phyloP scores from a whole-genome alignment of 2,113 vertebrate species.

The Tetraodon nigroviridis region DNA sequence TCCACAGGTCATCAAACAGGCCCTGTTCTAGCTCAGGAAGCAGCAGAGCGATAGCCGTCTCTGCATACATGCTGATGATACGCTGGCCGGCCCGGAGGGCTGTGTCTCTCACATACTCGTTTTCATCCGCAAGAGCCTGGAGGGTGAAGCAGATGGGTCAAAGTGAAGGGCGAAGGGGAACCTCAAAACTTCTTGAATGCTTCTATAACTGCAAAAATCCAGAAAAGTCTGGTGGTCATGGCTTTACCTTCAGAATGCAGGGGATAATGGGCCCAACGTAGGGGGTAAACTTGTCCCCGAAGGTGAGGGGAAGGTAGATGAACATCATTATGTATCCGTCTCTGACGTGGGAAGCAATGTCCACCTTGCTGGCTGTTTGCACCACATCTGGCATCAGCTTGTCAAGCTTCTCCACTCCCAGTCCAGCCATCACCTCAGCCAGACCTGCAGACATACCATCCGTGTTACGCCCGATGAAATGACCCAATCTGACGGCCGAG shows the following conservation, averaged over 20 bases:
- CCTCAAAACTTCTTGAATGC: too few species aligned
- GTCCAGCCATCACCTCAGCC: constrained; percentile 96
- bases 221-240: background rate
- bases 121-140: constrained; percentile 97
- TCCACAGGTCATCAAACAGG: constrained; percentile 96
- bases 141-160: background rate
- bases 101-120: constrained; percentile 95
- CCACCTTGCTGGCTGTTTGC: constrained; percentile 93
- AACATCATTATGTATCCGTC: constrained; percentile 99
- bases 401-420: constrained; percentile 96
- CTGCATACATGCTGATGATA: constrained; percentile 95
- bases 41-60: constrained; percentile 90
- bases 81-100: constrained; percentile 91
- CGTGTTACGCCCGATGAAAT: background rate
- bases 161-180: background rate
- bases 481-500: too few species aligned
- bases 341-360: constrained; percentile 95
- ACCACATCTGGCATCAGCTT: constrained; percentile 99
- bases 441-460: constrained; percentile 73
- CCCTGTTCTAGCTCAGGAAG: constrained; percentile 97
- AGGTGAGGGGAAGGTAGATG: constrained; percentile 96
- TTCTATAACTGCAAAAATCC: too few species aligned
- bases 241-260: constrained; percentile 92
- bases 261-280: constrained; percentile 98
- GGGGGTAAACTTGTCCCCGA: constrained; percentile 93